These are phyloP conservation scores for Folsomia manolachei DNA, from an alignment of 2,888 invertebrate genomes.

Conservation along the genomic window DNA sequence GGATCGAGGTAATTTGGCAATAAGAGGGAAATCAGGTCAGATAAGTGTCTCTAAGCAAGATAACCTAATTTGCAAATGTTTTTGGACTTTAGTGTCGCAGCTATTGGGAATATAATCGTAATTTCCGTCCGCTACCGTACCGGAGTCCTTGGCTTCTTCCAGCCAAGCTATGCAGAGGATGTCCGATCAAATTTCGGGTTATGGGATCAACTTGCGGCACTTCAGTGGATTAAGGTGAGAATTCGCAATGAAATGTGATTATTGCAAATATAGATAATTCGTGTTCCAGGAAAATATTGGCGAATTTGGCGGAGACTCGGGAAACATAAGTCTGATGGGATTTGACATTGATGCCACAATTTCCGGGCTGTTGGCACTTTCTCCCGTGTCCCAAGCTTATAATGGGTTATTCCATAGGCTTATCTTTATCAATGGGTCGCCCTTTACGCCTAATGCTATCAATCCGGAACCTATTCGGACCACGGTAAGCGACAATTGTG, in stretches of 20 bases:
- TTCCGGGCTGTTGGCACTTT: conserved; percentile 45
- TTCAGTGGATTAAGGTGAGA: conserved; percentile 48
- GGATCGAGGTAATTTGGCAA: conserved; percentile 19
- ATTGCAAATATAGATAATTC: not conserved
- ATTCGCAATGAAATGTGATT: not conserved
- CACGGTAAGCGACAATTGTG: conserved; percentile 46
- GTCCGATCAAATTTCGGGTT: conserved; percentile 47
- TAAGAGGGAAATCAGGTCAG: too few relatives aligned
- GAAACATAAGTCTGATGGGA: conserved; percentile 44
- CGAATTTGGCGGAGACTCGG: conserved; percentile 48
- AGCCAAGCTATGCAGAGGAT: conserved; percentile 43
- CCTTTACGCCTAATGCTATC: conserved; percentile 47
- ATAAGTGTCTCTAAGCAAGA: too few relatives aligned
- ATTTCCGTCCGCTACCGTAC: conserved; percentile 46
- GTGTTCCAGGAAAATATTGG: conserved; percentile 43
- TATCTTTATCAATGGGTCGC: conserved; percentile 48
- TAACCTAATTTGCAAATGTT: too few relatives aligned
- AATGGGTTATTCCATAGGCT: conserved; percentile 48
- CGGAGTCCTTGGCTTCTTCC: conserved; percentile 46
- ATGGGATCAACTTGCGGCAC: conserved; percentile 48
- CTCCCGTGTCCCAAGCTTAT: conserved; percentile 48
- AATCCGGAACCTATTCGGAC: conserved; percentile 45
- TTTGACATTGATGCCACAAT: conserved; percentile 47
- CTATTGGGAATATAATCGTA: conserved; percentile 48
- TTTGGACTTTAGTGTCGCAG: conserved; percentile 37